These are phyloP conservation scores for Drosophila incognita DNA, from an alignment of 2,888 invertebrate species.

Conservation along the genomic window DNA sequence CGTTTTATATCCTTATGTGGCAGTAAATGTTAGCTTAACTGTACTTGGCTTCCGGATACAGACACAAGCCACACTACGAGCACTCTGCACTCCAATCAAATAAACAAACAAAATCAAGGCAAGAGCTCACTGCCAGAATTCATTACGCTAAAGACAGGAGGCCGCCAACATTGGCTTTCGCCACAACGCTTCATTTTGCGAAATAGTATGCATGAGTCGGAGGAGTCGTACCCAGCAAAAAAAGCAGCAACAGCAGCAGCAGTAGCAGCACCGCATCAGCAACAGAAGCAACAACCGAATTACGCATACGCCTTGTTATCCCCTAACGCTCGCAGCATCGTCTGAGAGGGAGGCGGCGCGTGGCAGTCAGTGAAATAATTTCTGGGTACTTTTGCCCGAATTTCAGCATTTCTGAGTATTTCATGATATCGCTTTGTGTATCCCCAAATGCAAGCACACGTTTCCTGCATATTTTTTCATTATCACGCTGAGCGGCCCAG, in stretches of 20 bases:
- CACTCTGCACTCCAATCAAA: constrained; percentile 59
- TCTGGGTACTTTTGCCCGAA: constrained; percentile 21
- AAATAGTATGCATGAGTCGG: constrained; percentile 59
- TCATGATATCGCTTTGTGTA: constrained; percentile 17
- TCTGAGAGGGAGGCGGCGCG: background rate
- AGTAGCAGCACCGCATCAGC: constrained; percentile 9
- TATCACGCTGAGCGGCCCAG: constrained; percentile 39
- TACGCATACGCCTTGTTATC: constrained; percentile 64
- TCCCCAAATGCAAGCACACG: constrained; percentile 40
- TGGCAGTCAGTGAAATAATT: constrained; percentile 13
- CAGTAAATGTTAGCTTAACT: constrained; percentile 46
- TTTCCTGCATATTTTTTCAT: constrained; percentile 40
- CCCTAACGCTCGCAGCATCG: constrained; percentile 36
- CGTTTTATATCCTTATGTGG: constrained; percentile 10
- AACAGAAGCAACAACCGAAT: constrained; percentile 51
- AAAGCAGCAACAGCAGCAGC: constrained; percentile 14
- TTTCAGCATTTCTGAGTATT: constrained; percentile 15
- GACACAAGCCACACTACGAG: constrained; percentile 30
- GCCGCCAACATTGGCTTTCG: constrained; percentile 16
- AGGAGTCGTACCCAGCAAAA: constrained; percentile 13
- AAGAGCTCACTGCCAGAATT: constrained; percentile 47
- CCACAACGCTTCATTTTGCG: constrained; percentile 45
- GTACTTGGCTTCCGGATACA: constrained; percentile 49
- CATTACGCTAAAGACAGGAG: constrained; percentile 46
- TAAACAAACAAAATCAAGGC: constrained; percentile 59